phyloP scores from a whole-genome alignment of 2,113 vertebrate genomes.

The Hassar affinis region DNA sequence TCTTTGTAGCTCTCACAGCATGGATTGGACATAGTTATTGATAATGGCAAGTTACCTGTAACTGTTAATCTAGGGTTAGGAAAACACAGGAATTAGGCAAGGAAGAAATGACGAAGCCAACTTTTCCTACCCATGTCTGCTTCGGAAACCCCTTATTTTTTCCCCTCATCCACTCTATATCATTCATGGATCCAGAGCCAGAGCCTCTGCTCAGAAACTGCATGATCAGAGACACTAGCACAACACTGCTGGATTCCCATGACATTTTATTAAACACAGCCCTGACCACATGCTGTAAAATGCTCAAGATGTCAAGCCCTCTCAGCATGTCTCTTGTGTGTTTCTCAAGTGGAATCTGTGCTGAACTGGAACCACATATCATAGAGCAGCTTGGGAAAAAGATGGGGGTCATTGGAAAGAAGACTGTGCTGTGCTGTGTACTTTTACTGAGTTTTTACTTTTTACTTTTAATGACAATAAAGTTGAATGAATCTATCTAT shows the following conservation, averaged over 20 bases:
- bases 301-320: conserved; percentile 28
- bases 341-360: conserved; percentile 27
- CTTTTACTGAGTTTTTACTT: too few relatives aligned
- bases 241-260: conserved; percentile 35
- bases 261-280: conserved; percentile 48
- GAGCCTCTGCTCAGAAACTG: conserved; percentile 7
- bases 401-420: background rate
- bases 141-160: conserved; percentile 11
- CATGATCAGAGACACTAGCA: conserved; percentile 22
- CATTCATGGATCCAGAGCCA: background rate
- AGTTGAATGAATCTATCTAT: too few relatives aligned
- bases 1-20: conserved; percentile 8
- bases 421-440: too few relatives aligned
- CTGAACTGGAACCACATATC: background rate
- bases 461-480: too few relatives aligned
- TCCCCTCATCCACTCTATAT: background rate
- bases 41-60: background rate
- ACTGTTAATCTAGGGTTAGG: background rate
- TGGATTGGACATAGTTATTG: background rate
- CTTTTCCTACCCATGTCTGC: background rate
- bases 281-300: conserved; percentile 49
- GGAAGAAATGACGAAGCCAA: background rate
- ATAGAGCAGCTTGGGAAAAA: conserved; percentile 4
- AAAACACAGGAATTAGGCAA: conserved; percentile 9
- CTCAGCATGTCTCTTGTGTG: conserved; percentile 32